Evolutionary conservation across 2,113 vertebrate species (phyloP), one percentile per base, ranked within the genome.

Genomic region (Cyphomyrus discorhynchus): DNA sequence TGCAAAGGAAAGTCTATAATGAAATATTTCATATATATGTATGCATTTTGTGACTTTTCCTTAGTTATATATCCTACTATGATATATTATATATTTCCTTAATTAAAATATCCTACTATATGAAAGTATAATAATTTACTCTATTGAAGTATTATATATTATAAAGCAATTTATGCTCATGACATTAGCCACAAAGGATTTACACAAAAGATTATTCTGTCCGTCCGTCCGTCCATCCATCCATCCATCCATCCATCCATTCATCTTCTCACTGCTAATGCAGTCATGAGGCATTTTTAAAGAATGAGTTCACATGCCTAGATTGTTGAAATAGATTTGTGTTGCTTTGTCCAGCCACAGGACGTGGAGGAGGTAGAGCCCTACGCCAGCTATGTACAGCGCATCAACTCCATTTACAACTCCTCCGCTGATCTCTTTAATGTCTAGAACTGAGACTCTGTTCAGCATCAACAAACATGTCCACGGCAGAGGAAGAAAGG

Each of bases 351-450:
- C 89, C 92, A 95, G 94, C 77, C 11, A 17, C 92, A 93, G 88
- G 93, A 95, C n/a, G 93, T 94, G 85, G 96, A 96, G 88, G 95
- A 96, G 66, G 93, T 96, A 47, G 94, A 96, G 84, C 95, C 96
- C 0, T 96, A 96, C 7, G 96, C 94, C 58, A 95, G 94, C 90
- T 96, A 96, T 9, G 77, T 96, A 89, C 96, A 96, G 90, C 94
- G 96, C 74, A 94, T 94, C 17, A 96, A 96, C 94, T 95, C 95
- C 46, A 96, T 96, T 89, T 96, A 96, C 91, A 96, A 95, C 93
- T 96, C 93, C 66, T 94, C 94, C 56, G 93, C 93, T 87, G 93
- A 93, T 21, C 88, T 92, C 80, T 93, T 92, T 70, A 91, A 90
- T 0, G 89, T 87, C 13, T 93, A 91, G 58, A 35, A 85, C 19